Evolutionary conservation across 2,113 vertebrate genomes (phyloP).

Genomic region (Stercorarius parasiticus): DNA sequence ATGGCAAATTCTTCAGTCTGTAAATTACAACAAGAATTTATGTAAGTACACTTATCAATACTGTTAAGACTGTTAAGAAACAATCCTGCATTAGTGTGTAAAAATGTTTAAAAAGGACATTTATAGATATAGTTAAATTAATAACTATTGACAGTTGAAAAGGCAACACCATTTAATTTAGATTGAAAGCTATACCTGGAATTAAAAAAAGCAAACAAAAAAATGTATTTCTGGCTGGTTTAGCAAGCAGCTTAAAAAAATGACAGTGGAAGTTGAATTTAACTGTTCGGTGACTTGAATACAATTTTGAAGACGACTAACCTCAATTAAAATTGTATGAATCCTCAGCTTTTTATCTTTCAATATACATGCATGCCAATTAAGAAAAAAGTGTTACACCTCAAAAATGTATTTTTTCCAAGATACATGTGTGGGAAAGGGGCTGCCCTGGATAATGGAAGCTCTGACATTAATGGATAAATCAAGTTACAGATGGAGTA

Average conservation of each 20-base stretch:
- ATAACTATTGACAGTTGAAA: neutral
- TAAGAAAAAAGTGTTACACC: neutral
- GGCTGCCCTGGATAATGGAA: neutral
- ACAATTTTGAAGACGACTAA: neutral
- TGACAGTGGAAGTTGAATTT: neutral
- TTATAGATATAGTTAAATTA: neutral
- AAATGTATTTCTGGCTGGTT: accelerated
- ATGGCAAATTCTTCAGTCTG: conserved; percentile 95
- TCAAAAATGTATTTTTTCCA: neutral
- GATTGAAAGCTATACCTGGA: neutral
- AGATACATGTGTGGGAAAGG: neutral
- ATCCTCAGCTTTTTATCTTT: neutral
- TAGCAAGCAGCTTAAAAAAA: neutral
- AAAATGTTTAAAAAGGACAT: neutral
- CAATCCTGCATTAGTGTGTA: neutral
- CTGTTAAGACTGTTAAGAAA: neutral
- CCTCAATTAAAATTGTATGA: neutral
- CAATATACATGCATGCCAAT: neutral
- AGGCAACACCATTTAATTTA: neutral
- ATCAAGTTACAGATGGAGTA: neutral
- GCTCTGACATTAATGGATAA: neutral
- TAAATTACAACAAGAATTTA: conserved; percentile 36
- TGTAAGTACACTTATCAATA: neutral
- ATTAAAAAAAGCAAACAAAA: neutral
- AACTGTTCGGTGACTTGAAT: neutral